phyloP scores from a whole-genome alignment of 2,113 vertebrate species.

The Sprattus sprattus region DNA sequence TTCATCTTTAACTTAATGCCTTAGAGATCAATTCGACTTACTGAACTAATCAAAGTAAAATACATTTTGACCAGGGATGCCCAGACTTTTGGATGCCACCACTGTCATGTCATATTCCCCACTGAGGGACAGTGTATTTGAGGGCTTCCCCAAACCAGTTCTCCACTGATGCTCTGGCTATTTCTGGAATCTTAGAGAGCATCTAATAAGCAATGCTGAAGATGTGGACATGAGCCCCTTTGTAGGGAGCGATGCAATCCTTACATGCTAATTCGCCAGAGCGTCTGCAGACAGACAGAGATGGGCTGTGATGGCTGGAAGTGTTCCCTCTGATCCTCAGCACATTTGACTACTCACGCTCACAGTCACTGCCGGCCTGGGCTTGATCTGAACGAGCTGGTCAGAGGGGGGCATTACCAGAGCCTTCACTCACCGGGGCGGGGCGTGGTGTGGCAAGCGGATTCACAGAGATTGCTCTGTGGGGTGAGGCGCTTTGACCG shows the following conservation, averaged over 20 bases:
- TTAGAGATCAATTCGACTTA: too few species aligned
- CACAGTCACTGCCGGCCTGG: not conserved
- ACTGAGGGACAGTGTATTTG: not conserved
- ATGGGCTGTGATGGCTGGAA: not conserved
- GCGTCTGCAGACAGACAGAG: not conserved
- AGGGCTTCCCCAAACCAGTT: not conserved
- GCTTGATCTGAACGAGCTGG: not conserved
- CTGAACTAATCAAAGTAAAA: too few species aligned
- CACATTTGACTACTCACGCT: slow-evolving; percentile 13
- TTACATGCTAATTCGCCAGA: not conserved
- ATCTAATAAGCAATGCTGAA: not conserved
- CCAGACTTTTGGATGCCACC: too few species aligned
- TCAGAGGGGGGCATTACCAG: not conserved
- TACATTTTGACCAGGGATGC: too few species aligned
- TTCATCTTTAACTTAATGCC: too few species aligned
- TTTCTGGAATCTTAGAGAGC: not conserved
- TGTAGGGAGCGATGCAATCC: not conserved
- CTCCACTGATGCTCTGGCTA: not conserved
- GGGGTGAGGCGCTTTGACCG: not conserved
- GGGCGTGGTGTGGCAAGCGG: not conserved
- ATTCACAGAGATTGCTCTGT: not conserved
- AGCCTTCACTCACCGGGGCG: not conserved
- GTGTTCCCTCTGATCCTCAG: not conserved
- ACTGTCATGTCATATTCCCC: not conserved
- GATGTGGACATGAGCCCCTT: not conserved